Evolutionary conservation across 2,888 invertebrate genomes (phyloP).

Genomic region (Thalpophila matura): DNA sequence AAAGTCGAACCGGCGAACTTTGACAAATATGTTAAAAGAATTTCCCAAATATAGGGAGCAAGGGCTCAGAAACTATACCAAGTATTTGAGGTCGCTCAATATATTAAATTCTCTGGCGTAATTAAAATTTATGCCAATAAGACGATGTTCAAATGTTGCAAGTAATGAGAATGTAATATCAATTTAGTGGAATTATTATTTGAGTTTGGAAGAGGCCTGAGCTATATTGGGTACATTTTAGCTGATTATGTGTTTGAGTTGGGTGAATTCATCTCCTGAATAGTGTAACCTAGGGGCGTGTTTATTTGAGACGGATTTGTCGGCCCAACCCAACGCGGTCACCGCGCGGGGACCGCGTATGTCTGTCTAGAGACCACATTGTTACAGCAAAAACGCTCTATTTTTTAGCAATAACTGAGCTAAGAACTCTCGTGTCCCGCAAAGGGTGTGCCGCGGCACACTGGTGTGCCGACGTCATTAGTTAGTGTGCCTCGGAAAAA

Average conservation of each 20-base stretch:
- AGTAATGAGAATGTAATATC: conserved; percentile 38
- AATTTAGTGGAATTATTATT: conserved; percentile 41
- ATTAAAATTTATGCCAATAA: conserved; percentile 54
- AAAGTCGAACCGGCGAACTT: conserved; percentile 37
- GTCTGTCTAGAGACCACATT: too few relatives aligned
- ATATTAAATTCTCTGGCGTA: conserved; percentile 60
- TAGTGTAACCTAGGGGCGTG: background rate
- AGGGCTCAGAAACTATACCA: conserved; percentile 43
- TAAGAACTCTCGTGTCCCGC: too few relatives aligned
- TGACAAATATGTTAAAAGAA: conserved; percentile 41
- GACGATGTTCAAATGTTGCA: conserved; percentile 15
- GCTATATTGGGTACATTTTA: too few relatives aligned
- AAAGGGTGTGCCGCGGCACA: too few relatives aligned
- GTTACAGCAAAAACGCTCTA: too few relatives aligned
- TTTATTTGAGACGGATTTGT: too few relatives aligned
- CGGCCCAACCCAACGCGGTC: too few relatives aligned
- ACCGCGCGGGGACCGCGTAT: too few relatives aligned
- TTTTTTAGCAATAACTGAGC: too few relatives aligned
- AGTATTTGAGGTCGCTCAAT: conserved; percentile 58
- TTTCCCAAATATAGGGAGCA: conserved; percentile 26
- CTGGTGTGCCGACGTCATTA: too few relatives aligned
- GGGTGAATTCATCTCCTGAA: background rate
- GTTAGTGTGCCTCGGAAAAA: too few relatives aligned
- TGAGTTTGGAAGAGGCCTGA: too few relatives aligned
- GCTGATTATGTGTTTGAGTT: conserved; percentile 33